Percentiles rank a stretch among this genome's conserved stretches.
phyloP scores from a whole-genome alignment of 2,797 vertebrate genomes.

The Leptatherina wallacei region DNA sequence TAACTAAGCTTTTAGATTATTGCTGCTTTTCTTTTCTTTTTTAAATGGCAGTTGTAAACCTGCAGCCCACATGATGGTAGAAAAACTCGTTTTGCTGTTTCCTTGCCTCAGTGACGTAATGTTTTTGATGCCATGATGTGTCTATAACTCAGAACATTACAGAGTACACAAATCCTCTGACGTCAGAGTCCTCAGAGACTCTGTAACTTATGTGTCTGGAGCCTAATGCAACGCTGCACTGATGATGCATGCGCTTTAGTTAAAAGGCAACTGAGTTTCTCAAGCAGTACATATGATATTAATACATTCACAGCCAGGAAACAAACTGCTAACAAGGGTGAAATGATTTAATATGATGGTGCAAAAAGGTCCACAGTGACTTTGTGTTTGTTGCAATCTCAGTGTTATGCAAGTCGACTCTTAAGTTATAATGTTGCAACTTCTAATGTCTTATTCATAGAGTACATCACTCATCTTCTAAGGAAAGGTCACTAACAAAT shows the following conservation, averaged over 20 bases:
- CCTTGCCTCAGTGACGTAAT: background rate
- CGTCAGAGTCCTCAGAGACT: slow-evolving; percentile 12
- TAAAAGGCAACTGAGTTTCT: slow-evolving; percentile 7
- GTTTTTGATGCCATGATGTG: background rate
- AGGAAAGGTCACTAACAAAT: background rate
- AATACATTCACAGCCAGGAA: background rate
- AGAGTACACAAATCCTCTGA: background rate
- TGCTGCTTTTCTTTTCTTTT: background rate
- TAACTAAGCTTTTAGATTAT: background rate
- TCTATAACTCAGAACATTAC: slow-evolving; percentile 1
- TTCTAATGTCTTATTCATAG: background rate
- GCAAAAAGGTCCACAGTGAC: background rate
- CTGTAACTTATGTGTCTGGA: slow-evolving; percentile 23
- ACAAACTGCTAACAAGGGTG: background rate
- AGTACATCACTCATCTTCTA: background rate
- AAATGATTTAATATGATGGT: background rate
- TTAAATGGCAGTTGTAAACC: background rate
- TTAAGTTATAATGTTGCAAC: background rate
- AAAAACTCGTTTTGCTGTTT: background rate
- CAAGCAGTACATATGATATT: background rate
- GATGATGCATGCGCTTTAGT: slow-evolving; percentile 6
- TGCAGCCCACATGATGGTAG: too few relatives aligned
- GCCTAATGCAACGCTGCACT: background rate
- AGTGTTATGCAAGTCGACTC: background rate
- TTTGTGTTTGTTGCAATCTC: background rate